Evolutionary conservation across 2,113 vertebrate genomes (phyloP).

Genomic region (Mus spicilegus): DNA sequence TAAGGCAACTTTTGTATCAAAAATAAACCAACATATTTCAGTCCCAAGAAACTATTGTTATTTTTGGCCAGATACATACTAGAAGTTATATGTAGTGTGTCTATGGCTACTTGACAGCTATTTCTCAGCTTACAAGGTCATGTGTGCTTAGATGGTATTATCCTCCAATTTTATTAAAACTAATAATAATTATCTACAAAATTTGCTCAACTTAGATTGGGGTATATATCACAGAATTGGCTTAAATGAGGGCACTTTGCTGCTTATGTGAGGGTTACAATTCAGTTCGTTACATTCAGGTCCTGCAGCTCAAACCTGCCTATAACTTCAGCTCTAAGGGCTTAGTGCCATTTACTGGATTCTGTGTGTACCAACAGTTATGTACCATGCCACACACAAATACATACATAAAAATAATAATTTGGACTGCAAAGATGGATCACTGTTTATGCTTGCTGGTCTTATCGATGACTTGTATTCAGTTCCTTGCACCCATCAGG

Average conservation of each 20-base stretch:
- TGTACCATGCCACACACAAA: not conserved
- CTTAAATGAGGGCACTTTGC: not conserved
- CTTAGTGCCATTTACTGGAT: not conserved
- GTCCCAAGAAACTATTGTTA: too few species aligned
- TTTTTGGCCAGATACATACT: not conserved
- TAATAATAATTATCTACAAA: not conserved
- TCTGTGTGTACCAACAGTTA: not conserved
- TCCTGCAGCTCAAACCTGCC: not conserved
- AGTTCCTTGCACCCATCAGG: not conserved
- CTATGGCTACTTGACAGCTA: not conserved
- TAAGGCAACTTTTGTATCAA: not conserved
- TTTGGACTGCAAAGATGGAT: not conserved
- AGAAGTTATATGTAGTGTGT: not conserved
- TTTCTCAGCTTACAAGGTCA: not conserved
- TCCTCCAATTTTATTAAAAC: not conserved
- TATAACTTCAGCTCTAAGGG: not conserved
- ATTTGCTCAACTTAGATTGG: not conserved
- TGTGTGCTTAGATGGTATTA: not conserved
- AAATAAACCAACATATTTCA: not conserved
- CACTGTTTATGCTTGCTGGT: not conserved
- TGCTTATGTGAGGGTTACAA: not conserved
- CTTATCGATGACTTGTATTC: not conserved
- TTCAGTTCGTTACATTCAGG: not conserved
- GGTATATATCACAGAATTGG: not conserved
- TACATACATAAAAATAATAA: not conserved